Evolutionary conservation across 2,113 vertebrate species (phyloP), one percentile per base, ranked within the genome.

Genomic region (Circaetus gallicus): DNA sequence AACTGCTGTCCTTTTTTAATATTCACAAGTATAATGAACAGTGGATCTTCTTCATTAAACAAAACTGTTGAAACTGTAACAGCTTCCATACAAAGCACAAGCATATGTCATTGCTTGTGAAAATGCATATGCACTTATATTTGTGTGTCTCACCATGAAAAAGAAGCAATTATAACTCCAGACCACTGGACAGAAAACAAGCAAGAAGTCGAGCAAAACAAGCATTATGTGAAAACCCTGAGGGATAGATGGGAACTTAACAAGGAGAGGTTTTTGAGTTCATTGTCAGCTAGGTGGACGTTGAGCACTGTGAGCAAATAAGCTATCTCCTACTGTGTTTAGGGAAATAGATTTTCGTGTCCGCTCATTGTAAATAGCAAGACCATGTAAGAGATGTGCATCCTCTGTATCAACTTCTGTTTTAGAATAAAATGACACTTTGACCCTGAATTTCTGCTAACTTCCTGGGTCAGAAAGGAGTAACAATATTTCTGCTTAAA

Each of bases 331-430:
- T 74, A 22, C 93, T 87, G 84, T 36, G 69, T 72, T 82, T 73
- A 76, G 56, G 87, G 77, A 95, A 95, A 94, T 89, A 89, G 83
- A 55, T 91, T 95, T 96, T 91, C 4, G 1, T 32, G 55, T 89
- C 45, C 0, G 1, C 7, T 76, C 52, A 28, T 65, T 89, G 65
- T 79, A 89, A 93, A 79, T 56, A 93, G 80, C 38, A 59, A 82
- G 84, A 59, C 24, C 3, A 0, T 36, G 21, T 56, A 78, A 85
- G 47, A 86, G 72, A 76, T 61, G 49, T 63, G 42, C 21, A 65
- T 59, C 34, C 31, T 89, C 77, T 74, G 28, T 63, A 82, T 91
- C 34, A 61, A 47, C 42, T 74, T 74, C 31, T 71, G 70, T 74
- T 87, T 86, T 53, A 63, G 18, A 94, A 79, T 21, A 56, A 89